Percentiles rank a stretch among this genome's conserved stretches.
Evolutionary conservation across 1,140 invertebrate genomes (phyloP).

Genomic region (Micrasema minimum): DNA sequence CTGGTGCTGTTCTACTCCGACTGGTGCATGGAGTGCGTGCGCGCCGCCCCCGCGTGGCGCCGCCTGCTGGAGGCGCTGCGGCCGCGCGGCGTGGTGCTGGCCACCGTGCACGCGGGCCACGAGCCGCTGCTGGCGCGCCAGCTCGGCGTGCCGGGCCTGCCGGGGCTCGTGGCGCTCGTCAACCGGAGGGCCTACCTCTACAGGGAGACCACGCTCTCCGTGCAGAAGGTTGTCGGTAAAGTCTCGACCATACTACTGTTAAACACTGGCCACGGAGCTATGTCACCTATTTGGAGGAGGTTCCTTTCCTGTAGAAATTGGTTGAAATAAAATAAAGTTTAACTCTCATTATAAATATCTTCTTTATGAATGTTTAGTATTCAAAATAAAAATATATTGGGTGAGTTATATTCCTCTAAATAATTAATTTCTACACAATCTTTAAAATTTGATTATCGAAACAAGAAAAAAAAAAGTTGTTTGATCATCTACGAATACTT

Average conservation of each 20-base stretch:
- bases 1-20: constrained; percentile 92
- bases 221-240: constrained; percentile 81
- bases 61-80: constrained; percentile 86
- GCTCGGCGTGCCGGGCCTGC: constrained; percentile 82
- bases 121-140: constrained; percentile 80
- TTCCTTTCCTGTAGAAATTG: too few relatives aligned
- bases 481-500: not conserved
- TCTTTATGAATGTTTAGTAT: too few relatives aligned
- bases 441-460: too few relatives aligned
- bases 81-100: constrained; percentile 76
- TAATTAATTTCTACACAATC: too few relatives aligned
- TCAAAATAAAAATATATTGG: too few relatives aligned
- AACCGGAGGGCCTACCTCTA: constrained; percentile 85
- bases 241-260: too few relatives aligned
- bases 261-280: too few relatives aligned
- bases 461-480: too few relatives aligned
- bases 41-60: constrained; percentile 84
- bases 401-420: too few relatives aligned
- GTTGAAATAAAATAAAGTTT: too few relatives aligned
- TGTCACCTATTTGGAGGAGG: too few relatives aligned
- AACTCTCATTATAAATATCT: too few relatives aligned
- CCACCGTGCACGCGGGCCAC: constrained; percentile 85
- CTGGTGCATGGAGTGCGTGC: constrained; percentile 91
- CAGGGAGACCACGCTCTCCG: constrained; percentile 79
- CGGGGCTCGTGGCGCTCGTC: constrained; percentile 83